Base-by-base conservation (phyloP, 1,140 invertebrate species). In the Neodiprion pinetum region DNA sequence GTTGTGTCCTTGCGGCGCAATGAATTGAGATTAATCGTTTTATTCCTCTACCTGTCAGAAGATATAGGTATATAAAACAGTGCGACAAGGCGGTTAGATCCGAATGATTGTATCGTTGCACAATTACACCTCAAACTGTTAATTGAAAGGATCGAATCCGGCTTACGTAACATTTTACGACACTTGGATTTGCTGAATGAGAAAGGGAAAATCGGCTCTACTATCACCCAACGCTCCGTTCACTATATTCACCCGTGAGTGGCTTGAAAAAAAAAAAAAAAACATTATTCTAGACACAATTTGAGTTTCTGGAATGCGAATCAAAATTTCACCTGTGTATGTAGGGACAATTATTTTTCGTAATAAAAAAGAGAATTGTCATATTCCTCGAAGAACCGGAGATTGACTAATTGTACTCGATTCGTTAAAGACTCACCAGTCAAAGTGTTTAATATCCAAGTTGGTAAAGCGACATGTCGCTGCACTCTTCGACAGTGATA, bases 61-160 rank as follows among this genome's bases (percentile, higher is more conserved):
- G 28, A 2, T 40, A 40, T 40, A 40, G 28, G 48, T 74, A 49
- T 71, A 75, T 65, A 76, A 76, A 77, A 78, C 72, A 75, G 74
- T 74, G 75, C 77, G 74, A 70, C 67, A 70, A 73, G 28, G 77
- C 50, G 73, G 74, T 74, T 67, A 61, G 67, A 71, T 73, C 75
- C 75, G 12, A 17, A 65, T 7, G 75, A 72, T 40, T 40, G 28
- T 40, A 61, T 76, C 77, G 79, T 80, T 79, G 77, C 76, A 70
- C 75, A 77, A 79, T 80, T 70, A 40, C n/a, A 14, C 28, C 68
- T 70, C 74, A 72, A 76, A 75, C 74, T 72, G 50, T 77, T 81
- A 81, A 81, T 81, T 81, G 77, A 78, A 80, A 78, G 71, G 28
- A 78, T 74, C 78, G 78, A 77, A 76, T 75, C 77, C 78, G 73